Evolutionary conservation across 2,113 vertebrate species (phyloP), one percentile per base, ranked within the genome.

Genomic region (Chionis minor): DNA sequence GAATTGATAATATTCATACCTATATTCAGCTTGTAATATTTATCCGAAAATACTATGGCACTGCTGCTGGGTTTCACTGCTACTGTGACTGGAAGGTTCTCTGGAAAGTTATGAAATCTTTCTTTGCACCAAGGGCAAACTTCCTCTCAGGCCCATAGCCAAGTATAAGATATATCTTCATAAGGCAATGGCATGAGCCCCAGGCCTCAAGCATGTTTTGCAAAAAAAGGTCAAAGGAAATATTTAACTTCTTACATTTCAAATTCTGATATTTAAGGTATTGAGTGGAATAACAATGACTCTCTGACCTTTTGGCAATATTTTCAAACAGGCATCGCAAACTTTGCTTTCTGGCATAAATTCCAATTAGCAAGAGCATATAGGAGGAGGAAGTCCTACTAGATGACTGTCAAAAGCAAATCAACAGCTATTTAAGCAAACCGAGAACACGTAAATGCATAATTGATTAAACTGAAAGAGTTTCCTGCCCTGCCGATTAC

Each of bases 271-370:
- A 32, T 81, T 91, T 75, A 75, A 83, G 33, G 16, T 47, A 74
- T 30, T 33, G 86, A 55, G n/a, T 52, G 10, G 74, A 96, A 93
- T 44, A 73, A 26, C 49, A 82, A 90, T 49, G 70, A 69, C 65
- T 82, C 30, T 66, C 30, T 92, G 77, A 94, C 56, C 69, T 96
- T 96, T 79, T 26, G 38, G 73, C n/a, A 95, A 88, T 78, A 49
- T 89, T 89, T 30, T 91, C 32, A 56, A 84, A 54, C n/a, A 89
- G 4, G 52, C 59, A 59, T 51, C 78, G 61, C 40, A 78, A 87
- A 67, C 55, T 83, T 66, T 21, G 45, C 30, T 86, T 62, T 44
- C 47, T 59, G 32, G 45, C 4, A 14, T 67, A 90, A 85, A 78
- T 52, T 52, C 56, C 85, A 90, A 55, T 85, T 75, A 93, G 30